Conservation (phyloP, 2,888 invertebrate species). For the Ormyrus thymus region DNA sequence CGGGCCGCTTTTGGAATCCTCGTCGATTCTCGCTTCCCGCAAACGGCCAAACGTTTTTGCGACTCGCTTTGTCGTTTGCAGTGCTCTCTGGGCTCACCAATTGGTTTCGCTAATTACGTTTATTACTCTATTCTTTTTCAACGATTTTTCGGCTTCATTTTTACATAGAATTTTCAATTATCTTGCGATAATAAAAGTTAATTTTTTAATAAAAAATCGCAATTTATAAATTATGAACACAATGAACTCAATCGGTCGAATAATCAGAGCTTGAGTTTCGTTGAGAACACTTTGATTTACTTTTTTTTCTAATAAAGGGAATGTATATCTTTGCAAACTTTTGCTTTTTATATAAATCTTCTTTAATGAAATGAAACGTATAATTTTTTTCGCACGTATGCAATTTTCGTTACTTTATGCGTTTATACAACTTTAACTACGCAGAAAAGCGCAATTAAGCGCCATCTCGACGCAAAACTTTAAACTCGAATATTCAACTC, state of each 20-base stretch:
- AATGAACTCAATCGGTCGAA: neutral
- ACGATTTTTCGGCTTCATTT: slow-evolving; percentile 14
- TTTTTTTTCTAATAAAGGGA: slow-evolving; percentile 6
- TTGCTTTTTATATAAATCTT: neutral
- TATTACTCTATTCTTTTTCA: slow-evolving; percentile 26
- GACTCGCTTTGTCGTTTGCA: slow-evolving; percentile 22
- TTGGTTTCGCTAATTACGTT: slow-evolving; percentile 4
- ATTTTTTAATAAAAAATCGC: slow-evolving; percentile 11
- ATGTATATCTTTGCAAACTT: neutral
- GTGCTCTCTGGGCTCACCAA: neutral
- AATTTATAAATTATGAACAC: slow-evolving; percentile 13
- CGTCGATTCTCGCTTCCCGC: neutral
- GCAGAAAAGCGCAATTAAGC: slow-evolving; percentile 12
- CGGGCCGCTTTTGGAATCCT: slow-evolving; percentile 14
- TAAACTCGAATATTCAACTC: slow-evolving; percentile 24
- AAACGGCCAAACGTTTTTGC: slow-evolving; percentile 19
- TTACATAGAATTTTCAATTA: neutral
- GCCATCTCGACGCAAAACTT: slow-evolving; percentile 10
- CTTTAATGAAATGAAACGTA: neutral
- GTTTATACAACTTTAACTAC: slow-evolving; percentile 25
- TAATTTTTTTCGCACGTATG: neutral
- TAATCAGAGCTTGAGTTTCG: slow-evolving; percentile 41
- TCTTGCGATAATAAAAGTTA: slow-evolving; percentile 1
- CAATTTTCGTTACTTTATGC: slow-evolving; percentile 14
- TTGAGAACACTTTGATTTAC: slow-evolving; percentile 11